These are phyloP conservation scores for Lasioglossum lativentre DNA, from an alignment of 2,888 invertebrate genomes.

Conservation along the genomic window DNA sequence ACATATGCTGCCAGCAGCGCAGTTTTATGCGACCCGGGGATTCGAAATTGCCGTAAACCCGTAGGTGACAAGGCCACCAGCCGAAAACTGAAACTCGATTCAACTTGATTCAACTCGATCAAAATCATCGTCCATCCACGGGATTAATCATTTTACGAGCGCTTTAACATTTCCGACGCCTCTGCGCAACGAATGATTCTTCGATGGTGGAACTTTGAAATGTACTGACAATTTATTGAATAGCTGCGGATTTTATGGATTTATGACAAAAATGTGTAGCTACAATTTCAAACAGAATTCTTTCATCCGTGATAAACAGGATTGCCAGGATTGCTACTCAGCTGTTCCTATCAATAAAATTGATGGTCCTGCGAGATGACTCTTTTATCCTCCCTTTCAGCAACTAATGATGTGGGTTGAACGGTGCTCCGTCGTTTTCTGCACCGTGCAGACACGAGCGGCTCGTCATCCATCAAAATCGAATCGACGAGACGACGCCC, in stretches of 20 bases:
- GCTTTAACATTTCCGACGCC: no score
- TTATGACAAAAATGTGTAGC: neutral
- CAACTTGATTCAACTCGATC: slow-evolving; percentile 38
- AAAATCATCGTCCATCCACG: slow-evolving; percentile 41
- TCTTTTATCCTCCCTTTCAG: slow-evolving; percentile 57
- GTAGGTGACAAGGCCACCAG: slow-evolving; percentile 23
- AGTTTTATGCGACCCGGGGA: slow-evolving; percentile 39
- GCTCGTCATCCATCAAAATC: slow-evolving; percentile 68
- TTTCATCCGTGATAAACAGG: neutral
- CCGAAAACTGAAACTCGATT: slow-evolving; percentile 30
- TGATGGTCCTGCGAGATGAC: slow-evolving; percentile 52
- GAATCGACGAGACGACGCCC: slow-evolving; percentile 51
- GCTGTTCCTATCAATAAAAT: slow-evolving; percentile 51
- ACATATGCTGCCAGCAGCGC: slow-evolving; percentile 67
- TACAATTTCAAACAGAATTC: neutral
- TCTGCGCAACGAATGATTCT: neutral
- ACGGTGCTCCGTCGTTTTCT: slow-evolving; percentile 14
- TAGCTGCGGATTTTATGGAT: neutral
- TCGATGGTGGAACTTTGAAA: neutral
- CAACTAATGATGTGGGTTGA: slow-evolving; percentile 61
- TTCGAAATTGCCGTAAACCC: slow-evolving; percentile 27
- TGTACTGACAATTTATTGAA: neutral
- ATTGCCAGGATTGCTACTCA: slow-evolving; percentile 12
- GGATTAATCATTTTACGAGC: slow-evolving; percentile 36
- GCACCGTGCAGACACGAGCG: slow-evolving; percentile 14